phyloP scores from a whole-genome alignment of 1,140 invertebrate genomes.

The Caenorhabditis latens region DNA sequence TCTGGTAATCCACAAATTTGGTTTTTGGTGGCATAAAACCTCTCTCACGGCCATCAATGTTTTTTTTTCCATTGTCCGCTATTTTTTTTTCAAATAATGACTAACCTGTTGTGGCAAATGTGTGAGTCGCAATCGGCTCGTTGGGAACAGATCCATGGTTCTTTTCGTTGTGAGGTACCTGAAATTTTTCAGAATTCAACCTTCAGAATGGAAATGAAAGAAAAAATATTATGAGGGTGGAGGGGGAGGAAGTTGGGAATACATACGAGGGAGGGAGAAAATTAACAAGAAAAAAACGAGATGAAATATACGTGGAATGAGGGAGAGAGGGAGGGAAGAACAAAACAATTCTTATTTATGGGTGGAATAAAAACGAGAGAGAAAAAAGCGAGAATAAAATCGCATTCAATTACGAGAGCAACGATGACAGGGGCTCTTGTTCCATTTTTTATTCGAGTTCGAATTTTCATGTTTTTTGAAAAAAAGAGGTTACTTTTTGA shows the following conservation, averaged over 20 bases:
- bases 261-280: neutral
- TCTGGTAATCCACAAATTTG: no score
- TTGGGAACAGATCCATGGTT: constrained; percentile 25
- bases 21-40: no score
- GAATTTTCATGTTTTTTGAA: no score
- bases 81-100: neutral
- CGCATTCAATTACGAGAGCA: constrained; percentile 1
- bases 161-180: neutral
- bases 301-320: no score
- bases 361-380: neutral
- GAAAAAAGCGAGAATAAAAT: neutral
- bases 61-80: no score
- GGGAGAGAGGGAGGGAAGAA: neutral
- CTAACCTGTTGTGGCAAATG: constrained; percentile 36
- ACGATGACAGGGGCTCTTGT: neutral
- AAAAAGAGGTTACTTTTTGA: no score
- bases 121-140: constrained; percentile 33
- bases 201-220: neutral
- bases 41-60: no score
- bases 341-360: constrained; percentile 38
- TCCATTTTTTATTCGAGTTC: no score
- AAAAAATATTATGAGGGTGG: neutral
- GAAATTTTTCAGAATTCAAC: neutral
- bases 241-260: neutral
- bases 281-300: constrained; percentile 19